A percentile compares a stretch with the other conserved stretches of the same genome.
Evolutionary conservation across 2,888 invertebrate species (phyloP).

Genomic region (Xestobium rufovillosum): DNA sequence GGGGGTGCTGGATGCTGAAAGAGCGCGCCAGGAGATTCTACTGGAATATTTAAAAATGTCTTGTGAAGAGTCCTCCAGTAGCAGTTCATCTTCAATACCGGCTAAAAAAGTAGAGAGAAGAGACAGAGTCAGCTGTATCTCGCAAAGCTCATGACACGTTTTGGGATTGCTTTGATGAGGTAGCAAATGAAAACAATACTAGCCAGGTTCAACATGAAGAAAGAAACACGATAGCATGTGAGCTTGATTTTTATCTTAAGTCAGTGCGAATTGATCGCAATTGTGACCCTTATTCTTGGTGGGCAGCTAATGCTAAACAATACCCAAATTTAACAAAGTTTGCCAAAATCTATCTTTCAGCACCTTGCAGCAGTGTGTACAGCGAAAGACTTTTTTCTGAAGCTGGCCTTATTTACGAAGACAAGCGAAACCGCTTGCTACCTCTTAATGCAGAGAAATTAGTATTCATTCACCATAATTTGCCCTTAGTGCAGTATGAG

Average conservation of each 20-base stretch:
- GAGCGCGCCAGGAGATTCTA: slow-evolving; percentile 26
- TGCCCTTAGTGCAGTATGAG: slow-evolving; percentile 9
- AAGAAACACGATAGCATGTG: slow-evolving; percentile 26
- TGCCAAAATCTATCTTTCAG: slow-evolving; percentile 24
- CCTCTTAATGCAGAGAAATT: too few species aligned
- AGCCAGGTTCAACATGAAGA: slow-evolving; percentile 16
- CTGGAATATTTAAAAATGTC: slow-evolving; percentile 26
- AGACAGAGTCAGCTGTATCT: slow-evolving; percentile 15
- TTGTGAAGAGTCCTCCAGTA: slow-evolving; percentile 28
- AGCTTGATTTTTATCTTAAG: slow-evolving; percentile 29
- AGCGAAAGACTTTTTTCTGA: slow-evolving; percentile 28
- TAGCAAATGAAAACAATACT: slow-evolving; percentile 20
- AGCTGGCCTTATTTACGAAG: slow-evolving; percentile 23
- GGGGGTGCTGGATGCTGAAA: slow-evolving; percentile 25
- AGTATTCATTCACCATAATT: too few species aligned
- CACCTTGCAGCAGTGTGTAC: slow-evolving; percentile 18
- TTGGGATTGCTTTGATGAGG: slow-evolving; percentile 23
- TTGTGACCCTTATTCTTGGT: slow-evolving; percentile 25
- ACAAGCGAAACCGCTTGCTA: slow-evolving; percentile 19
- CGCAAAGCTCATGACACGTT: slow-evolving; percentile 21
- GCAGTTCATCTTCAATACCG: slow-evolving; percentile 12
- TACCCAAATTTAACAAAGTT: slow-evolving; percentile 22
- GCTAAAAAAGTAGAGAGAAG: too few species aligned
- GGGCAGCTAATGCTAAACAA: slow-evolving; percentile 15
- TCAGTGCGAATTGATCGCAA: slow-evolving; percentile 24